Evolutionary conservation across 2,113 vertebrate species (phyloP).

Genomic region (Boleophthalmus pectinirostris): DNA sequence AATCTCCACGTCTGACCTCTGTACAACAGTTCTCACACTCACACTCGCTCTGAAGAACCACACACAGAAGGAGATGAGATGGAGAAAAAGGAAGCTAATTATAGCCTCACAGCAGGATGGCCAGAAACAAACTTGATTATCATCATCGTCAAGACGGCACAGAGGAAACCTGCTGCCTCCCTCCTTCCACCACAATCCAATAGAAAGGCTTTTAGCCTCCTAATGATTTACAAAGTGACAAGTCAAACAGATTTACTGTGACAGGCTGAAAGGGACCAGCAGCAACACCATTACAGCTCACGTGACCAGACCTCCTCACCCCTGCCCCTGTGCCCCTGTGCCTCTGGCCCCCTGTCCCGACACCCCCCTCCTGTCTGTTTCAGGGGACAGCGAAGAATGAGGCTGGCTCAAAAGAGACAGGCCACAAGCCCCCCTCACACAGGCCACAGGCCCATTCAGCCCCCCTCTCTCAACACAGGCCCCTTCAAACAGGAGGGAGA

Average conservation of each 20-base stretch:
- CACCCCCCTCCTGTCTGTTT: slow-evolving; percentile 32
- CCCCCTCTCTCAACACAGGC: slow-evolving; percentile 60
- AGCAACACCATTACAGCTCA: slow-evolving; percentile 82
- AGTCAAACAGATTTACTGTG: slow-evolving; percentile 89
- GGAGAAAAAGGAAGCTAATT: slow-evolving; percentile 65
- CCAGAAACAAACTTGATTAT: slow-evolving; percentile 78
- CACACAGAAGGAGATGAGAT: slow-evolving; percentile 38
- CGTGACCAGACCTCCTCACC: slow-evolving; percentile 57
- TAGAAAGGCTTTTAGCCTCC: slow-evolving; percentile 90
- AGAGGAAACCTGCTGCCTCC: slow-evolving; percentile 72
- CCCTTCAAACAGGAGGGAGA: slow-evolving; percentile 65
- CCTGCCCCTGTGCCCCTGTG: slow-evolving; percentile 25
- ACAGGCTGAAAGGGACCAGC: slow-evolving; percentile 86
- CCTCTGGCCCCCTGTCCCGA: slow-evolving; percentile 21
- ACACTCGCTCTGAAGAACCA: slow-evolving; percentile 55
- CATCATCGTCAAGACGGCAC: slow-evolving; percentile 69
- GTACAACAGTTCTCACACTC: slow-evolving; percentile 22
- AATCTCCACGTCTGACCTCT: slow-evolving; percentile 34
- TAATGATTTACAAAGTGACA: slow-evolving; percentile 95
- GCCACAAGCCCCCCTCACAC: slow-evolving; percentile 61
- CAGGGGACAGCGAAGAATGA: slow-evolving; percentile 60
- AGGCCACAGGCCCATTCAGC: slow-evolving; percentile 68
- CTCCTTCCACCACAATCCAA: slow-evolving; percentile 76
- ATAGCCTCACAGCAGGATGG: slow-evolving; percentile 71
- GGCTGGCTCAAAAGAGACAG: slow-evolving; percentile 52